phyloP scores from a whole-genome alignment of 1,140 invertebrate genomes.

The Dreissena rostriformis region DNA sequence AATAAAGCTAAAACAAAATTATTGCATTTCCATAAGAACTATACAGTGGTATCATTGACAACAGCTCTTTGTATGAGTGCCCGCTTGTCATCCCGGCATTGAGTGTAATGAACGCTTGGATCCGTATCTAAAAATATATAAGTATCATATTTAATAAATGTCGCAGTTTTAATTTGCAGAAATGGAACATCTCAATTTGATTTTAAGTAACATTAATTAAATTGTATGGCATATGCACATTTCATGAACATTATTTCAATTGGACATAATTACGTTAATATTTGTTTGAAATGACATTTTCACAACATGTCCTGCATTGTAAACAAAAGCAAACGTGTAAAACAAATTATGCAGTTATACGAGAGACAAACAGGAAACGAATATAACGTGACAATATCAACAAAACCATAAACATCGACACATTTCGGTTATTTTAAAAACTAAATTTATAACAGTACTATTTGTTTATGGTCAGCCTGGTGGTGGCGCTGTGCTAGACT shows the following conservation, averaged over 20 bases:
- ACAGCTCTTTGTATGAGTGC: constrained; percentile 45
- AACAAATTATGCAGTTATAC: too few relatives aligned
- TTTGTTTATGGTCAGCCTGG: constrained; percentile 80
- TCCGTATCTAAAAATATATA: constrained; percentile 50
- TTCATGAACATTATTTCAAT: not conserved
- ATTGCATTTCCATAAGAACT: not conserved
- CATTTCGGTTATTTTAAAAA: not conserved
- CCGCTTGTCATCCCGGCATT: constrained; percentile 29
- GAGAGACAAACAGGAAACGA: too few relatives aligned
- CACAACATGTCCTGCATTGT: too few relatives aligned
- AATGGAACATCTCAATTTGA: not conserved
- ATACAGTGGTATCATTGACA: constrained; percentile 55
- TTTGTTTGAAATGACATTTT: too few relatives aligned
- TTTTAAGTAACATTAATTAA: not conserved
- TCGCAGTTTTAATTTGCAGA: not conserved
- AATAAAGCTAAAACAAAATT: too few relatives aligned
- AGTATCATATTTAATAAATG: constrained; percentile 2
- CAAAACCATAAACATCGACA: too few relatives aligned
- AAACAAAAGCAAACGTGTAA: too few relatives aligned
- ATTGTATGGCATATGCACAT: too few relatives aligned
- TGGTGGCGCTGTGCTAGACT: constrained; percentile 86
- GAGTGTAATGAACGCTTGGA: constrained; percentile 42
- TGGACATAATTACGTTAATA: not conserved
- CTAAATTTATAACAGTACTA: constrained; percentile 60
- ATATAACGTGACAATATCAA: too few relatives aligned